These are phyloP conservation scores for Laterallus jamaicensis DNA, from an alignment of 2,113 vertebrate species.

Conservation along the genomic window DNA sequence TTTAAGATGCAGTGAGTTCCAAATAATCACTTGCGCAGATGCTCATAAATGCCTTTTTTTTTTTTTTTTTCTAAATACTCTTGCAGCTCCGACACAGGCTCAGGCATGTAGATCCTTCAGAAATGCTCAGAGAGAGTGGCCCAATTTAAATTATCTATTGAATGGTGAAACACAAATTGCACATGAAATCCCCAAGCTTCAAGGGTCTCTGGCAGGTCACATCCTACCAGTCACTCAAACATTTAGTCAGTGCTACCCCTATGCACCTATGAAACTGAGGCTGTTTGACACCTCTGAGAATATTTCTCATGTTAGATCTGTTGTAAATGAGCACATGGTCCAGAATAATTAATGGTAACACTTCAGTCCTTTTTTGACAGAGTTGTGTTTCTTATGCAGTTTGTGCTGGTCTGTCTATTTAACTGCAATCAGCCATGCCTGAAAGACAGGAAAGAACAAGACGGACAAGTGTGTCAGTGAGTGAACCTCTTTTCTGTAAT, in stretches of 20 bases:
- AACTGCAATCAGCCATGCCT: conserved; percentile 71
- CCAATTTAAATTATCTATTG: conserved; percentile 71
- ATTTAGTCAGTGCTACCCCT: conserved; percentile 64
- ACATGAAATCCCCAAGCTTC: conserved; percentile 73
- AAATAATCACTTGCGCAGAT: conserved; percentile 31
- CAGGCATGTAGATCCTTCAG: conserved; percentile 39
- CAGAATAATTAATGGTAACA: conserved; percentile 78
- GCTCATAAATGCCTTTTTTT: not conserved
- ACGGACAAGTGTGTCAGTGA: conserved; percentile 79
- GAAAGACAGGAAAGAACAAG: conserved; percentile 76
- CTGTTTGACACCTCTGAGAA: conserved; percentile 76
- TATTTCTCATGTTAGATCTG: conserved; percentile 74
- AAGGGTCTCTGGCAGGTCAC: conserved; percentile 71
- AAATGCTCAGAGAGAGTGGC: conserved; percentile 1
- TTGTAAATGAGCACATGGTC: conserved; percentile 77
- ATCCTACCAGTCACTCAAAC: conserved; percentile 75
- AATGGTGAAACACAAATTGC: conserved; percentile 66
- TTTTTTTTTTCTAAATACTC: not conserved
- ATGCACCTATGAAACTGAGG: conserved; percentile 69
- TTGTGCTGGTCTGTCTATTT: conserved; percentile 70
- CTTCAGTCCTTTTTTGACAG: conserved; percentile 78
- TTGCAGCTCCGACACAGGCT: not conserved
- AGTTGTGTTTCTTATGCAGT: conserved; percentile 67
- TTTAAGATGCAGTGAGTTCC: not conserved
- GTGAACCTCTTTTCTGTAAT: conserved; percentile 77